Evolutionary conservation across 2,797 vertebrate species (phyloP).

Genomic region (Rhincodon typus): DNA sequence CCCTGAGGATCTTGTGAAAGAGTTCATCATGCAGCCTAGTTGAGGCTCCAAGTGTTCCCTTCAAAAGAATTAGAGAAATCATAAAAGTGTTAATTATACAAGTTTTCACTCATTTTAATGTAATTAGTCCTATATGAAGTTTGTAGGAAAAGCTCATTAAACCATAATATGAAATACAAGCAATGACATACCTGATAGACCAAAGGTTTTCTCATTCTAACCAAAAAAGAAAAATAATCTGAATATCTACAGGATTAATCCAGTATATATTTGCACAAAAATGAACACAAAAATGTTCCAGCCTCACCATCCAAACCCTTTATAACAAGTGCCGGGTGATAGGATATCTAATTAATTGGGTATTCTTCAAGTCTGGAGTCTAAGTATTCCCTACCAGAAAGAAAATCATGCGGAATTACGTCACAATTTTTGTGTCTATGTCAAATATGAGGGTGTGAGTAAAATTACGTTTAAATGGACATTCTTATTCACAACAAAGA

Average conservation of each 20-base stretch:
- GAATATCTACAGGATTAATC: neutral
- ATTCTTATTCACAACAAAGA: neutral
- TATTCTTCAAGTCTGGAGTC: neutral
- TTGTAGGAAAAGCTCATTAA: neutral
- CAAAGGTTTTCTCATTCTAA: neutral
- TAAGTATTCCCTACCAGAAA: neutral
- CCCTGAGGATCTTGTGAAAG: constrained; percentile 78
- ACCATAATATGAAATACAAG: neutral
- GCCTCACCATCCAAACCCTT: neutral
- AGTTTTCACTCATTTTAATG: neutral
- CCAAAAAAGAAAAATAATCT: neutral
- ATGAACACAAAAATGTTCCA: neutral
- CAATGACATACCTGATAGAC: neutral
- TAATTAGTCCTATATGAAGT: neutral
- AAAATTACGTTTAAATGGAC: neutral
- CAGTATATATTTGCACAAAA: neutral
- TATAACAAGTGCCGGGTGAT: neutral
- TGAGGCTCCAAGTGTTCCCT: constrained; percentile 80
- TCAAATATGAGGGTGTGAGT: neutral
- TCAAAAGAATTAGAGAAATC: constrained; percentile 36
- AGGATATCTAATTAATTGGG: neutral
- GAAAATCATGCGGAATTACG: neutral
- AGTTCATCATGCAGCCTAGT: constrained; percentile 80
- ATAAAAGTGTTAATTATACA: neutral
- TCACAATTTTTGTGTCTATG: neutral